These are phyloP conservation scores for Micrastur ruficollis DNA, from an alignment of 2,797 vertebrate genomes.

Conservation along the genomic window DNA sequence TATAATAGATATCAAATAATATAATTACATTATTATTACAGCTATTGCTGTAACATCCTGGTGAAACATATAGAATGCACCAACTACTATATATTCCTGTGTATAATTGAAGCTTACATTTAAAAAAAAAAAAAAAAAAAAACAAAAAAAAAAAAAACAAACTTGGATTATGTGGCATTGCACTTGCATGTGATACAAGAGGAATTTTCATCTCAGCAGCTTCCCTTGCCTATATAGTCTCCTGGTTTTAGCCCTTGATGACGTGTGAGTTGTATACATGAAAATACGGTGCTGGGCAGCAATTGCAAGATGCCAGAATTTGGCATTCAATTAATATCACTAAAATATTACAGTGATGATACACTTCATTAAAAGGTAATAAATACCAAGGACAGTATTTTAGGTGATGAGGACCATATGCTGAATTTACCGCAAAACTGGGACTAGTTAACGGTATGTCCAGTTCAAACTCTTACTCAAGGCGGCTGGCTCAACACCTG, in stretches of 20 bases:
- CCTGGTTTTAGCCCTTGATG: not conserved
- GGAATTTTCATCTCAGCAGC: not conserved
- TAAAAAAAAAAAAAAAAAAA: not conserved
- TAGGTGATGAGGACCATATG: not conserved
- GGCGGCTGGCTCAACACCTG: not conserved
- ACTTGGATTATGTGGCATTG: not conserved
- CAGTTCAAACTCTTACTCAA: not conserved
- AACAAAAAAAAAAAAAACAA: not conserved
- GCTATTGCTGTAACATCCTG: not conserved
- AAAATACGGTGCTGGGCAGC: not conserved
- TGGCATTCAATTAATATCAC: not conserved
- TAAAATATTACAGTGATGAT: not conserved
- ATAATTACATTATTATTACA: too few relatives aligned
- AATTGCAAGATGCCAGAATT: not conserved
- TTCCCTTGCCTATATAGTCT: not conserved
- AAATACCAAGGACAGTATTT: not conserved
- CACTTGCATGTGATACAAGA: not conserved
- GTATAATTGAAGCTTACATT: not conserved
- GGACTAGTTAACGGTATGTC: not conserved
- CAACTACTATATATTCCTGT: not conserved
- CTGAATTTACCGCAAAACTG: not conserved
- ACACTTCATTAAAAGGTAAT: not conserved
- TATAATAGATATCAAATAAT: too few relatives aligned
- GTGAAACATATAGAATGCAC: not conserved
- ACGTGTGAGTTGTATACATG: fast-evolving